Percentiles rank a stretch among this genome's conserved stretches.
Conservation (phyloP, 2,888 invertebrate genomes). For the Drosophila percnosoma region DNA sequence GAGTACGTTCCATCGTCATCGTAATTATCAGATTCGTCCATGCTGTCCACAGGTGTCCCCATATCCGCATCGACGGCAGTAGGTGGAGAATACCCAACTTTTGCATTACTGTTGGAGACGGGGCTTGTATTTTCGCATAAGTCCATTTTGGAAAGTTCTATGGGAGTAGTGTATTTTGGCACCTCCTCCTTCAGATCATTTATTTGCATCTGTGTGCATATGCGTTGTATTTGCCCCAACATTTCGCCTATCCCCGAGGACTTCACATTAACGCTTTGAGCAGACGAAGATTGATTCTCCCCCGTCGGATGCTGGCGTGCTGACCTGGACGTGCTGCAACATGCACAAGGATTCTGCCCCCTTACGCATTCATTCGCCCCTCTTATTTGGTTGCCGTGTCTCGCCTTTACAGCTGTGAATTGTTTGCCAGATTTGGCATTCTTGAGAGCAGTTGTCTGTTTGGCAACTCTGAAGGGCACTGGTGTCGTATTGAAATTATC, state of each 20-base stretch:
- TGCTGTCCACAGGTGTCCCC: conserved; percentile 58
- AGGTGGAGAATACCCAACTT: background rate
- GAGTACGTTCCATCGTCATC: conserved; percentile 72
- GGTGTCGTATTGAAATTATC: conserved; percentile 11
- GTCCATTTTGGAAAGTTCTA: conserved; percentile 19
- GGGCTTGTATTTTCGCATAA: conserved; percentile 15
- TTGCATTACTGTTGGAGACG: background rate
- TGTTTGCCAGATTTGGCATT: conserved; percentile 41
- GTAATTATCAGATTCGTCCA: conserved; percentile 70
- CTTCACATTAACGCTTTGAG: conserved; percentile 68
- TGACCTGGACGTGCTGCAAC: conserved; percentile 54
- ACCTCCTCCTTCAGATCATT: conserved; percentile 57
- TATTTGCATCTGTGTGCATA: conserved; percentile 68
- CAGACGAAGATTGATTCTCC: conserved; percentile 59
- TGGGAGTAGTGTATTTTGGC: conserved; percentile 31
- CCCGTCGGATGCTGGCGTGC: conserved; percentile 37
- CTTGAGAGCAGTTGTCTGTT: conserved; percentile 26
- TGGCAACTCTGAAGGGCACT: conserved; percentile 22
- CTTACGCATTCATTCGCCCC: conserved; percentile 27
- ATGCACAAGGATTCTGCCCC: conserved; percentile 52
- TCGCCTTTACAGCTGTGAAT: conserved; percentile 24
- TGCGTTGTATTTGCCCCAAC: conserved; percentile 77
- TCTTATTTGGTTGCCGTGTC: conserved; percentile 12
- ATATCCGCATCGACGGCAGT: conserved; percentile 19
- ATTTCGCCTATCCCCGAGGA: conserved; percentile 79